These are phyloP conservation scores for Actinostola sp. DNA, from an alignment of 92 coral and sea anemone genomes.

Conservation along the genomic window DNA sequence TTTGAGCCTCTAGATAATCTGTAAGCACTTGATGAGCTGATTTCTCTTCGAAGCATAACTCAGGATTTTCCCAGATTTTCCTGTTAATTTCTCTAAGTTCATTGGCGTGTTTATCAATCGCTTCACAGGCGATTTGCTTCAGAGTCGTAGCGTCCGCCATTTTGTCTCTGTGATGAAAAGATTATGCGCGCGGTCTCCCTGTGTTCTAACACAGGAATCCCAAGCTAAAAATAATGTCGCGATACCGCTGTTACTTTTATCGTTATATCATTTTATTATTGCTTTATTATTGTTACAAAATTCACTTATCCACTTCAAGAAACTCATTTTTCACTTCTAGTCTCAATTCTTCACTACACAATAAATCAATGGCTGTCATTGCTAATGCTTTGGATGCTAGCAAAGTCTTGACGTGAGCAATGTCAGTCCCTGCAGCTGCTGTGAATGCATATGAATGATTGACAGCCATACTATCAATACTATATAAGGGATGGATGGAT, in stretches of 20 bases:
- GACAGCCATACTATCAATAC: constrained; percentile 68
- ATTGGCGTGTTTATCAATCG: constrained; percentile 58
- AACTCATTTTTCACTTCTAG: constrained; percentile 45
- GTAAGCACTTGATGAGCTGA: constrained; percentile 65
- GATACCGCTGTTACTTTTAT: no score
- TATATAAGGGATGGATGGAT: constrained; percentile 68
- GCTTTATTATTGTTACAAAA: no score
- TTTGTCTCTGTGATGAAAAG: constrained; percentile 32
- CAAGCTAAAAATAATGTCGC: no score
- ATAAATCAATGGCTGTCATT: constrained; percentile 84
- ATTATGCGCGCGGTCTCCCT: no score
- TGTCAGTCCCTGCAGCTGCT: constrained; percentile 65
- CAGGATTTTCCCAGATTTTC: constrained; percentile 74
- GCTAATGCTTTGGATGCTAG: constrained; percentile 83
- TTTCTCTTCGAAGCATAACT: constrained; percentile 51
- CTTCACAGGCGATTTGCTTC: constrained; percentile 32
- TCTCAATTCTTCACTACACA: constrained; percentile 59
- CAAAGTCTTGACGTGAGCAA: constrained; percentile 72
- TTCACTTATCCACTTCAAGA: no score
- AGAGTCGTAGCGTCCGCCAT: constrained; percentile 14
- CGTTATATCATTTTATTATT: no score
- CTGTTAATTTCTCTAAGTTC: constrained; percentile 52
- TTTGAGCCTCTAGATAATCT: constrained; percentile 56
- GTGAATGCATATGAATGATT: constrained; percentile 85
- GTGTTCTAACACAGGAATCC: constrained; percentile 1